Base-by-base conservation (phyloP, 1,140 invertebrate genomes). In the Eumaeus atala region DNA sequence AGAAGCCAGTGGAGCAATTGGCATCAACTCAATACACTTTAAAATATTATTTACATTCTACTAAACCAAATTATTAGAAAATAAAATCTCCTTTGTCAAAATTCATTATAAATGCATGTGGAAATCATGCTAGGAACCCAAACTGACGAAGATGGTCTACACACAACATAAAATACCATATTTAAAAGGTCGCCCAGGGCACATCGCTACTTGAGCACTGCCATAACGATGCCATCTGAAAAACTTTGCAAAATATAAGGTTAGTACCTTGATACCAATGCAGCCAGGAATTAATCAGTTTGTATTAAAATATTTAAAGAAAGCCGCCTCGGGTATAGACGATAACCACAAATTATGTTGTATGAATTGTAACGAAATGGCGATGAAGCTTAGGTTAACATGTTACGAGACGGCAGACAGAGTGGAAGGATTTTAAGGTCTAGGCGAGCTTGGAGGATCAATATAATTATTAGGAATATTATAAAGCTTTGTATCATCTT, bases 211-310 rank as follows among this genome's bases (percentile, higher is more conserved):
- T 47, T 47, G 3, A 47, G 44, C 9, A 9, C 44, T 16, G 44
- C 44, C 44, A 47, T 47, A 47, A 47, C 44, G 1, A 4, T 47
- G 5, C 44, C 44, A 16, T 47, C n/a, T 16, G 44, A 47, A 47
- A 47, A 47, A 47, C n/a, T 8, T 47, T 47, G 44, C n/a, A 47
- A 47, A 47, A 47, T 47, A 47, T 47, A 47, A n/a, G n/a, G n/a
- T 9, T 47, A 47, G 16, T 8, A 47, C n/a, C n/a, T 8, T 8
- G 16, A 47, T 47, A 47, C 44, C 44, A 47, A 47, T 47, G 44
- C 44, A 47, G 9, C 44, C 44, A 47, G 44, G 44, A 47, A 47
- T 47, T 47, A 47, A 47, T 47, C 44, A 47, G 44, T 47, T 47
- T 3, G 44, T 47, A 12, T 18, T 47, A 47, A 47, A 47, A 47